Evolutionary conservation across 2,113 vertebrate genomes (phyloP).

Genomic region (Ramphastos sulfuratus): DNA sequence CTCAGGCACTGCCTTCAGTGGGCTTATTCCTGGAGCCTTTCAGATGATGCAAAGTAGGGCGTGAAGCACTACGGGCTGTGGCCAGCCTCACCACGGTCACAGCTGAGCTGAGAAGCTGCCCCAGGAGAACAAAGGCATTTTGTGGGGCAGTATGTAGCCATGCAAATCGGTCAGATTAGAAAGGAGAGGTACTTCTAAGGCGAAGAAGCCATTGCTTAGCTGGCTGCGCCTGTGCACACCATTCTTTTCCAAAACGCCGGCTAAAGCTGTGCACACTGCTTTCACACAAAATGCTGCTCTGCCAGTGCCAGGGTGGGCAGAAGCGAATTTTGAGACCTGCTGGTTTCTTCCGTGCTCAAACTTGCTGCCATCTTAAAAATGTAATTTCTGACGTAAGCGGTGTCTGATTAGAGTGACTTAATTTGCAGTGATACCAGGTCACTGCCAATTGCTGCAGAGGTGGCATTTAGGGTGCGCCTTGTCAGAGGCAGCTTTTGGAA

Average conservation of each 20-base stretch:
- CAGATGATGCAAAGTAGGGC: neutral
- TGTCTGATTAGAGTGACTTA: neutral
- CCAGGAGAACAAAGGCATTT: accelerated
- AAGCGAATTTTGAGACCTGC: too few relatives aligned
- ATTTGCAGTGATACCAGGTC: neutral
- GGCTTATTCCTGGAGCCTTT: too few relatives aligned
- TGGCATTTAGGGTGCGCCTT: neutral
- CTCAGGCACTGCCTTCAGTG: neutral
- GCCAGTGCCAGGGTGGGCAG: neutral
- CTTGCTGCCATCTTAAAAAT: neutral
- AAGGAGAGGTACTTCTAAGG: neutral
- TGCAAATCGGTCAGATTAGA: accelerated
- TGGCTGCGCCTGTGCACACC: accelerated
- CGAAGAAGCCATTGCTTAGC: accelerated
- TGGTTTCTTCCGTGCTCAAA: too few relatives aligned
- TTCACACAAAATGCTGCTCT: neutral
- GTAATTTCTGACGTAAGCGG: neutral
- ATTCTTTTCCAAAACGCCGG: neutral
- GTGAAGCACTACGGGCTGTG: accelerated
- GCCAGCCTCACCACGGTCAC: accelerated
- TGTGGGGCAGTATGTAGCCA: accelerated
- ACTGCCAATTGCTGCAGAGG: neutral
- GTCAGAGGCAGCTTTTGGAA: neutral
- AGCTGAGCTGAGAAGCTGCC: neutral
- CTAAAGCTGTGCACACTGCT: accelerated